A percentile compares a stretch with the other conserved stretches of the same genome.
Evolutionary conservation across 2,888 invertebrate species (phyloP).

Genomic region (Meta bourneti): DNA sequence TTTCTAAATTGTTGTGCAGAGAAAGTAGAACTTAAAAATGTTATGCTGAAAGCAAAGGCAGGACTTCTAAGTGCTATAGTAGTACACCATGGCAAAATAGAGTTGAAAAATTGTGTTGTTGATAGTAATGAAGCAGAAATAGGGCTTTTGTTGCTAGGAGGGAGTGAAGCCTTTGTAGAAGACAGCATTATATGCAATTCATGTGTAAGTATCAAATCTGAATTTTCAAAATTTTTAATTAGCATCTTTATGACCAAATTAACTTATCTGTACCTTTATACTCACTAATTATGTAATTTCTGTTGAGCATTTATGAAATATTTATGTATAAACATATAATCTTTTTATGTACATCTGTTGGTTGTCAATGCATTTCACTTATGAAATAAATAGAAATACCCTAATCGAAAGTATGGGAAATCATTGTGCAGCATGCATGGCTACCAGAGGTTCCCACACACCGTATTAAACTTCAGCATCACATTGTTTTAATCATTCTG

Average conservation of each 20-base stretch:
- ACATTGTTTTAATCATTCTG: no score
- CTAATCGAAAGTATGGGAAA: no score
- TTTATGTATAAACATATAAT: no score
- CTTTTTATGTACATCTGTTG: no score
- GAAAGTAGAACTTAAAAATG: constrained; percentile 68
- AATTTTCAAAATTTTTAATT: background rate
- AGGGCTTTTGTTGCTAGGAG: constrained; percentile 62
- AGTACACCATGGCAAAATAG: constrained; percentile 75
- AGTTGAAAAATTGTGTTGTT: constrained; percentile 70
- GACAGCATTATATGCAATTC: constrained; percentile 51
- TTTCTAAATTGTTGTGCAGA: constrained; percentile 74
- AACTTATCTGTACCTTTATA: background rate
- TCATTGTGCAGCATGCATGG: no score
- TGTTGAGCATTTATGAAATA: no score
- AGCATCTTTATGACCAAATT: no score
- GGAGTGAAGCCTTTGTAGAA: constrained; percentile 46
- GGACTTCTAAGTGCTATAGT: constrained; percentile 72
- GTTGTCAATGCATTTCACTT: no score
- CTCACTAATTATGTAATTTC: background rate
- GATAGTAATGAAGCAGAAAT: constrained; percentile 69
- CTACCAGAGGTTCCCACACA: no score
- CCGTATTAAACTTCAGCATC: no score
- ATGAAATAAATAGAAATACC: no score
- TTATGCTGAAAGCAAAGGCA: constrained; percentile 67
- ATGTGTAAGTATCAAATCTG: constrained; percentile 36